Evolutionary conservation across 2,888 invertebrate species (phyloP).

Genomic region (Nasonia oneida): DNA sequence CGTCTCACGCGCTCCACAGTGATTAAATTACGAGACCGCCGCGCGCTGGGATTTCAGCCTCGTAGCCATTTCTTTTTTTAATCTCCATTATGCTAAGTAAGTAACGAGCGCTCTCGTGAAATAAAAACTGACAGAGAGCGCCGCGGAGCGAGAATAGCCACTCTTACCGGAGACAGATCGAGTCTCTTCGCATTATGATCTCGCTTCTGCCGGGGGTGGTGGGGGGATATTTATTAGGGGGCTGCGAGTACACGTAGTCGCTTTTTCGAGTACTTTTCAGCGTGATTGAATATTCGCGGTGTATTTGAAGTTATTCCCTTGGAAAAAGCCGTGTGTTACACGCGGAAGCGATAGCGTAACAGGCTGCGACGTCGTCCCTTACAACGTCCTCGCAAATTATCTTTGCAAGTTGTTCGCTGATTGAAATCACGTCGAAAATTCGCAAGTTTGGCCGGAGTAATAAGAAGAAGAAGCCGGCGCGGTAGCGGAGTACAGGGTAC

Average conservation of each 20-base stretch:
- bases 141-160: not conserved
- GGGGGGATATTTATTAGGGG: constrained; percentile 56
- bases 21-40: constrained; percentile 52
- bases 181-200: constrained; percentile 58
- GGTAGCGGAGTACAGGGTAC: not conserved
- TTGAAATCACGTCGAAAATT: constrained; percentile 62
- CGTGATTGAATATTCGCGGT: no score
- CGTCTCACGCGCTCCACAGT: constrained; percentile 11
- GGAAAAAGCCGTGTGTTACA: not conserved
- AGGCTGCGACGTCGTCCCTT: constrained; percentile 33
- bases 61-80: constrained; percentile 53
- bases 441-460: constrained; percentile 56
- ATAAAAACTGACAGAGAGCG: constrained; percentile 46
- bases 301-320: no score
- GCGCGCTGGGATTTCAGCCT: constrained; percentile 41
- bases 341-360: not conserved
- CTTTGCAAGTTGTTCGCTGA: constrained; percentile 58
- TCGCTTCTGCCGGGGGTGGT: not conserved
- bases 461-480: constrained; percentile 42
- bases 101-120: constrained; percentile 49
- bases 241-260: not conserved
- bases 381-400: constrained; percentile 57
- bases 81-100: constrained; percentile 62
- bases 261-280: constrained; percentile 4
- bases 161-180: constrained; percentile 48